These are phyloP conservation scores for Apodemia hepburni DNA, from an alignment of 2,888 invertebrate species.

Conservation along the genomic window DNA sequence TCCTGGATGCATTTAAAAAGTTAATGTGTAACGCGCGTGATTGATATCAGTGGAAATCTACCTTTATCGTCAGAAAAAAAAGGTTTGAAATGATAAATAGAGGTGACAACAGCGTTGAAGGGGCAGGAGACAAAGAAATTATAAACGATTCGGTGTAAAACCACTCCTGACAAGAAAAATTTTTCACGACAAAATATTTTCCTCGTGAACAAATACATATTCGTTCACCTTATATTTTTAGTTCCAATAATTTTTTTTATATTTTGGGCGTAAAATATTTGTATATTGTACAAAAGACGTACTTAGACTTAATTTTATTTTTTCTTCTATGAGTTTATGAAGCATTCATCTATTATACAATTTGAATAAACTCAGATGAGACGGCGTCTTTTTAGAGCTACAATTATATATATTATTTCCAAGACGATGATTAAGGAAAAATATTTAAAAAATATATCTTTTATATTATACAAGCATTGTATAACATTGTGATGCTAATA, in stretches of 20 bases:
- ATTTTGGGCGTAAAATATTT: background rate
- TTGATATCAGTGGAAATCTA: background rate
- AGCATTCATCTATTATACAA: too few relatives aligned
- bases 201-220: background rate
- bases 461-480: too few relatives aligned
- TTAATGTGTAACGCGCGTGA: background rate
- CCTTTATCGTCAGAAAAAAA: background rate
- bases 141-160: slow-evolving; percentile 14
- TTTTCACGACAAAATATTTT: slow-evolving; percentile 5
- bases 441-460: too few relatives aligned
- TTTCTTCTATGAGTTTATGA: too few relatives aligned
- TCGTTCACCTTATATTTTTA: background rate
- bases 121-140: slow-evolving; percentile 11
- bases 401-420: too few relatives aligned
- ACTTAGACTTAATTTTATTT: too few relatives aligned
- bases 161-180: slow-evolving; percentile 12
- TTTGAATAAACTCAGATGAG: too few relatives aligned
- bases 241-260: background rate
- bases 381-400: too few relatives aligned
- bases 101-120: slow-evolving; percentile 12
- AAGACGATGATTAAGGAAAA: too few relatives aligned
- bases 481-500: too few relatives aligned
- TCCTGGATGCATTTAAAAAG: too few relatives aligned
- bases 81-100: slow-evolving; percentile 12
- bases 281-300: too few relatives aligned